Evolutionary conservation across 2,888 invertebrate genomes (phyloP).

Genomic region (Rhyacophila evoluta): DNA sequence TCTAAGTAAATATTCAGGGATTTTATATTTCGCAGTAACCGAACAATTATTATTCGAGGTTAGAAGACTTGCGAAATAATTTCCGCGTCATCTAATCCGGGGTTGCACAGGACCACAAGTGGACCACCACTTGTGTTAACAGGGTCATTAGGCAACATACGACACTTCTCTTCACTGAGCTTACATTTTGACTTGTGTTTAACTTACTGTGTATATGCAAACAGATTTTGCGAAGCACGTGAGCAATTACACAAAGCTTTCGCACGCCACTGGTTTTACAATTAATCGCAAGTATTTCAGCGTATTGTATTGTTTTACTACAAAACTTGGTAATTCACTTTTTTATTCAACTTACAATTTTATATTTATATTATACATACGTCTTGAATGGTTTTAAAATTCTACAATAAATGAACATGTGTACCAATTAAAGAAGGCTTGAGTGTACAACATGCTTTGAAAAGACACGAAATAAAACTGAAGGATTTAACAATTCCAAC

Average conservation of each 20-base stretch:
- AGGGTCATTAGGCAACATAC: slow-evolving; percentile 4
- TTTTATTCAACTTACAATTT: too few relatives aligned
- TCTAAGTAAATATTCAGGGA: too few relatives aligned
- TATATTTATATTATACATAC: too few relatives aligned
- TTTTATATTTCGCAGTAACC: neutral
- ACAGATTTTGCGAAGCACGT: neutral
- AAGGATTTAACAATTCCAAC: too few relatives aligned
- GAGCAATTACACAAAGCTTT: neutral
- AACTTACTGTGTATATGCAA: neutral
- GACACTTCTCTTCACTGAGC: neutral
- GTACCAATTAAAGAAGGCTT: too few relatives aligned
- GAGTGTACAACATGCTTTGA: too few relatives aligned
- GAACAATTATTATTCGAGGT: neutral
- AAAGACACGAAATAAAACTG: too few relatives aligned
- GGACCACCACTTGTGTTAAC: neutral
- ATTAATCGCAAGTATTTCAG: too few relatives aligned
- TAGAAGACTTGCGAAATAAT: neutral
- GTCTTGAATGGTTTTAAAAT: too few relatives aligned
- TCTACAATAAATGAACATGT: too few relatives aligned
- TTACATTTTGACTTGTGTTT: neutral
- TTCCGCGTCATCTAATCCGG: neutral
- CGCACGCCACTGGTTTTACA: neutral
- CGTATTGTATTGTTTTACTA: too few relatives aligned
- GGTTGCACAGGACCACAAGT: neutral
- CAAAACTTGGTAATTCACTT: too few relatives aligned